Conservation (phyloP, 2,113 vertebrate species). For the Labeo rohita region DNA sequence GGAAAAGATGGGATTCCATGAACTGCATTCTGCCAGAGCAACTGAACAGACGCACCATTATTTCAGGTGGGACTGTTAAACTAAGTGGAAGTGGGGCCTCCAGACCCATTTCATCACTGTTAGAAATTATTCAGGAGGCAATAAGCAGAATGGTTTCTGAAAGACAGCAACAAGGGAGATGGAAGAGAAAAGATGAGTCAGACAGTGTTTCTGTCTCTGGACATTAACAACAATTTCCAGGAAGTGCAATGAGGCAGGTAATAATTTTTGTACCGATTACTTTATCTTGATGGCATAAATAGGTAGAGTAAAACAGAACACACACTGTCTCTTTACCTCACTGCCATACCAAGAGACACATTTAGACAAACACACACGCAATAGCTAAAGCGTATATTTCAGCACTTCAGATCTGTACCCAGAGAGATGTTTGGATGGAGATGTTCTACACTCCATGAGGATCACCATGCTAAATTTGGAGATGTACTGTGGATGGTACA, state of each 20-base stretch:
- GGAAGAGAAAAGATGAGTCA: slow-evolving; percentile 14
- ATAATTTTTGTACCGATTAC: slow-evolving; percentile 19
- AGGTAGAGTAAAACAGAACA: neutral
- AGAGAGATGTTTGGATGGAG: slow-evolving; percentile 3
- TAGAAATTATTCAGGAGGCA: slow-evolving; percentile 41
- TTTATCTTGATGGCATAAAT: slow-evolving; percentile 14
- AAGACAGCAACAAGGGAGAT: slow-evolving; percentile 6
- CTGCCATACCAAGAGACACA: neutral
- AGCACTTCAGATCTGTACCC: slow-evolving; percentile 5
- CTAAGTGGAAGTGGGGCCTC: slow-evolving; percentile 18
- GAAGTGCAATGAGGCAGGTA: slow-evolving; percentile 21
- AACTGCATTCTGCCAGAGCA: neutral
- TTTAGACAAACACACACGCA: neutral
- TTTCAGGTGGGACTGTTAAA: slow-evolving; percentile 22
- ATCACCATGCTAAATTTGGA: slow-evolving; percentile 26
- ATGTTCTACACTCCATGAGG: neutral
- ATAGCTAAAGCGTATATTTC: slow-evolving; percentile 16
- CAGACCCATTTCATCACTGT: neutral
- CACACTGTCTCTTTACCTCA: neutral
- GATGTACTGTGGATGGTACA: slow-evolving; percentile 16
- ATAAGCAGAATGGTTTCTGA: slow-evolving; percentile 3
- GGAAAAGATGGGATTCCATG: neutral
- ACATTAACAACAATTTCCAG: slow-evolving; percentile 22
- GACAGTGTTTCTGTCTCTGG: slow-evolving; percentile 1
- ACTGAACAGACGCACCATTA: slow-evolving; percentile 16